Percentiles rank a stretch among this genome's conserved stretches.
Evolutionary conservation across 2,888 invertebrate genomes (phyloP).

Genomic region (Drosophila mimica): DNA sequence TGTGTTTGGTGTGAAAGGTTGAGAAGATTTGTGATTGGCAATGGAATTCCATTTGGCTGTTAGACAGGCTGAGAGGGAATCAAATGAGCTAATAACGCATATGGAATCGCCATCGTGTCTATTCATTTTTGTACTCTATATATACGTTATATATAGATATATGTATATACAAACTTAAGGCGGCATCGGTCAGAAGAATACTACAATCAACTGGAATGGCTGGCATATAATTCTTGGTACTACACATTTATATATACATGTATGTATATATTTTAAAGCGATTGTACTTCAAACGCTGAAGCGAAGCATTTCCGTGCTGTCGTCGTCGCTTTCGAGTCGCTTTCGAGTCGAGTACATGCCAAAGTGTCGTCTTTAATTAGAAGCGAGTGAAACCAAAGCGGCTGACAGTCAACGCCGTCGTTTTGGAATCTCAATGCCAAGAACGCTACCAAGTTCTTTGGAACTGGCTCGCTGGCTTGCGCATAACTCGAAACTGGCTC

Average conservation of each 20-base stretch:
- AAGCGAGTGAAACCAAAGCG: slow-evolving; percentile 66
- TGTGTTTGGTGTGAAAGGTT: slow-evolving; percentile 53
- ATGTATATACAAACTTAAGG: background rate
- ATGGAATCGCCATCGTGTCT: background rate
- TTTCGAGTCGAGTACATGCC: slow-evolving; percentile 63
- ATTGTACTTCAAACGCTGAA: slow-evolving; percentile 44
- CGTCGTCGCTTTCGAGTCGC: slow-evolving; percentile 10
- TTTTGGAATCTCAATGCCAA: slow-evolving; percentile 48
- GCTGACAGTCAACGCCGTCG: slow-evolving; percentile 26
- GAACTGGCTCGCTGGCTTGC: slow-evolving; percentile 50
- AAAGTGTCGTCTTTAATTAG: slow-evolving; percentile 80
- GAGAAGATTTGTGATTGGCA: slow-evolving; percentile 28
- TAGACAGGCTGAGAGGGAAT: background rate
- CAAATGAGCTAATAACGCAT: slow-evolving; percentile 11
- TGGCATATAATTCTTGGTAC: slow-evolving; percentile 58
- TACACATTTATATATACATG: background rate
- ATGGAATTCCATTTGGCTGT: slow-evolving; percentile 11
- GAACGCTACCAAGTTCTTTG: slow-evolving; percentile 60
- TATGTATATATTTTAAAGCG: slow-evolving; percentile 22
- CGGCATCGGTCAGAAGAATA: slow-evolving; percentile 18
- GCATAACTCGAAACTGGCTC: slow-evolving; percentile 56
- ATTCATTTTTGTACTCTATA: background rate
- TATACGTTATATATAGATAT: background rate
- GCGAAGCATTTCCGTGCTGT: slow-evolving; percentile 71
- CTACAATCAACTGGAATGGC: slow-evolving; percentile 29